phyloP scores from a whole-genome alignment of 1,140 invertebrate species.

The Pseudomyrmex dendroicus region DNA sequence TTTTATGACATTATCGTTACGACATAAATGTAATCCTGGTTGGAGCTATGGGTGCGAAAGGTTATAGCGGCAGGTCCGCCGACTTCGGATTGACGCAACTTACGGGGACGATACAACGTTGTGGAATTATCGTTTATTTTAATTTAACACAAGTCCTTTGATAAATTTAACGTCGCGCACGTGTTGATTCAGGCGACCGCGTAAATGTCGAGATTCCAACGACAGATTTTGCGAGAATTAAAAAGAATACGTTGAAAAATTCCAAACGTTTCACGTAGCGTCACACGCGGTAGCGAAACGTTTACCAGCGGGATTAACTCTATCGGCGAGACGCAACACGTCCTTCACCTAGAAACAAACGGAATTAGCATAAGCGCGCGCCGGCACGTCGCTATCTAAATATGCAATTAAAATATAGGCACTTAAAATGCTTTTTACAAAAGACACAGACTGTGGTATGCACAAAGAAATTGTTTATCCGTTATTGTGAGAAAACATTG shows the following conservation, averaged over 20 bases:
- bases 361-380: conserved; percentile 42
- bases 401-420: conserved; percentile 17
- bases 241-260: not conserved
- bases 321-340: conserved; percentile 16
- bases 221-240: not conserved
- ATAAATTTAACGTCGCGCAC: not conserved
- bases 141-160: not conserved
- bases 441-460: not conserved
- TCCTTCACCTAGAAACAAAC: conserved; percentile 59
- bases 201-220: not conserved
- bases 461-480: no score
- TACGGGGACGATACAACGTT: not conserved
- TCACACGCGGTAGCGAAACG: conserved; percentile 32
- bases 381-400: conserved; percentile 33
- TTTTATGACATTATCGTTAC: conserved; percentile 44
- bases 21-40: conserved; percentile 14
- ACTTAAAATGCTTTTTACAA: conserved; percentile 45
- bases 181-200: not conserved
- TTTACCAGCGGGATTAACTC: conserved; percentile 27
- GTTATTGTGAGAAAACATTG: no score
- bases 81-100: conserved; percentile 34
- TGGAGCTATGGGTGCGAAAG: conserved; percentile 11
- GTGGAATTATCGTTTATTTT: conserved; percentile 14
- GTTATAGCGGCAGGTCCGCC: conserved; percentile 13
- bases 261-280: not conserved